Percentiles rank a stretch among this genome's conserved stretches.
Conservation (phyloP, 2,797 vertebrate genomes). For the Molossus alvarezi region DNA sequence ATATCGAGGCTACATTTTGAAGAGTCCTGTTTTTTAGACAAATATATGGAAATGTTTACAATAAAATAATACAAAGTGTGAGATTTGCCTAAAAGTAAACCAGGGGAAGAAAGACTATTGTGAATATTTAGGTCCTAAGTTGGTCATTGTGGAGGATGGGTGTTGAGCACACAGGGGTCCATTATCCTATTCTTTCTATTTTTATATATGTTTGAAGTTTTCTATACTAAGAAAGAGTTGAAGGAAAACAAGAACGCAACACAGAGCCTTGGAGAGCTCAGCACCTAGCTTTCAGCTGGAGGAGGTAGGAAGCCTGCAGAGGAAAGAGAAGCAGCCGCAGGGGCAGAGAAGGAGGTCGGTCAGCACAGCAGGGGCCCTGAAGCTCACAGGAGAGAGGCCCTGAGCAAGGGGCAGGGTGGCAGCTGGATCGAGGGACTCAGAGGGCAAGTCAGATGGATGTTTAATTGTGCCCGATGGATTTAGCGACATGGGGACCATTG, state of each 20-base stretch:
- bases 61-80: background rate
- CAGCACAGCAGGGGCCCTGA: background rate
- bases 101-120: background rate
- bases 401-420: background rate
- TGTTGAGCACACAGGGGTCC: background rate
- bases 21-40: constrained; percentile 24
- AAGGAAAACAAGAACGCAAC: background rate
- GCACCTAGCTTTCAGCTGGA: background rate
- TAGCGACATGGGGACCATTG: background rate
- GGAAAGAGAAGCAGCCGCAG: background rate
- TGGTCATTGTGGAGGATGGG: background rate
- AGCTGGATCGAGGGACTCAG: background rate
- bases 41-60: constrained; percentile 1
- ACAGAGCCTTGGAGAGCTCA: background rate
- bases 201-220: background rate
- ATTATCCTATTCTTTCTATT: background rate
- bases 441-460: no score
- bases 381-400: background rate
- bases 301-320: background rate
- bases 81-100: constrained; percentile 1
- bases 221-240: background rate
- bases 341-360: background rate
- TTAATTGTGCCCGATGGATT: background rate
- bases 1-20: background rate
- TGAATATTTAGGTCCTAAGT: background rate